These are phyloP conservation scores for Odontamblyopus lacepedii DNA, from an alignment of 2,797 vertebrate genomes.

Conservation along the genomic window DNA sequence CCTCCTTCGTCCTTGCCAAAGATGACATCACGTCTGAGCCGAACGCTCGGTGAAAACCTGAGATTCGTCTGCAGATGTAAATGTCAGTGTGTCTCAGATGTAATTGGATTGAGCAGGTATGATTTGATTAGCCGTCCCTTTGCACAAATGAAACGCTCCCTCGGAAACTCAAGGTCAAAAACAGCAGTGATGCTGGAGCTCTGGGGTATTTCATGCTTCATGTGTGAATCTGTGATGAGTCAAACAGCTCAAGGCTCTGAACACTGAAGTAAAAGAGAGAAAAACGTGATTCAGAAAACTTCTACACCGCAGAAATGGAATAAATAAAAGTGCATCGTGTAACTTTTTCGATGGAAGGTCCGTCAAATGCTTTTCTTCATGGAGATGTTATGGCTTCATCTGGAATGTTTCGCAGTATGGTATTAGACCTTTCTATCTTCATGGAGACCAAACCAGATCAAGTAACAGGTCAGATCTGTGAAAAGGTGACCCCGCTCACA, in stretches of 20 bases:
- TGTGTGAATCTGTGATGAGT: background rate
- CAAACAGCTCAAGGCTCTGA: background rate
- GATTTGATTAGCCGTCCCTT: conserved; percentile 30
- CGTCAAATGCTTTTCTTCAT: too few relatives aligned
- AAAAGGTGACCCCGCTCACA: too few relatives aligned
- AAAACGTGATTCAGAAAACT: conserved; percentile 21
- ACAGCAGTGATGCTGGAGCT: conserved; percentile 31
- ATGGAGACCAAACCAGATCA: too few relatives aligned
- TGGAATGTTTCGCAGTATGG: too few relatives aligned
- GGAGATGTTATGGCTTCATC: too few relatives aligned
- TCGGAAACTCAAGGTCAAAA: conserved; percentile 25
- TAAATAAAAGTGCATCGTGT: too few relatives aligned
- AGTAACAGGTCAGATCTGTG: too few relatives aligned
- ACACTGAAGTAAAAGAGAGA: background rate
- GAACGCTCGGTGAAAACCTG: background rate
- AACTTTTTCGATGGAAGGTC: too few relatives aligned
- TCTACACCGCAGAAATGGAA: background rate
- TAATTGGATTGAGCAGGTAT: background rate
- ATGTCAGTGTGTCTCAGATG: conserved; percentile 12
- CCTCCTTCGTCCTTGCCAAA: background rate
- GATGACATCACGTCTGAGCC: conserved; percentile 4
- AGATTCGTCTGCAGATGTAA: conserved; percentile 12
- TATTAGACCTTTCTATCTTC: too few relatives aligned
- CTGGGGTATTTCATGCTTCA: conserved; percentile 12
- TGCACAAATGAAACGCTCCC: conserved; percentile 27